phyloP scores from a whole-genome alignment of 2,888 invertebrate genomes.

The Dryomyza anilis region DNA sequence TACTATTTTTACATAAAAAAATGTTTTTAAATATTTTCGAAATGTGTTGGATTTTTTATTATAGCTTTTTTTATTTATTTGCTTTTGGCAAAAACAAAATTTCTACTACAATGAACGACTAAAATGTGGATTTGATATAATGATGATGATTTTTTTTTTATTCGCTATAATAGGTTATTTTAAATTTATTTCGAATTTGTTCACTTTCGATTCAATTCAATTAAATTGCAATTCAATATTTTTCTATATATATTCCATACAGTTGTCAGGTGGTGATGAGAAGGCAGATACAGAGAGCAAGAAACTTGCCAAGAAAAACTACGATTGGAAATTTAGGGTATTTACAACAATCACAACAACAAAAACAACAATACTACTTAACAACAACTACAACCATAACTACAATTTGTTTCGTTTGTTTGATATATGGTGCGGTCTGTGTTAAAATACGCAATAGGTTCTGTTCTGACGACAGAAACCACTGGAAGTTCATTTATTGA shows the following conservation, averaged over 20 bases:
- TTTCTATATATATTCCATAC: conserved; percentile 1
- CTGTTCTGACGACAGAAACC: too few species aligned
- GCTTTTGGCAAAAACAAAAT: conserved; percentile 14
- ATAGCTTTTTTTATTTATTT: too few species aligned
- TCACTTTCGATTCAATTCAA: neutral
- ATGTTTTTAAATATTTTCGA: too few species aligned
- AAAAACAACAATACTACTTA: conserved; percentile 13
- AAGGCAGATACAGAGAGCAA: conserved; percentile 50
- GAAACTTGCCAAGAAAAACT: conserved; percentile 61
- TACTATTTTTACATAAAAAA: too few species aligned
- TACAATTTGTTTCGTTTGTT: neutral
- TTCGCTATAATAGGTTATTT: too few species aligned
- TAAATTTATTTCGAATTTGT: too few species aligned
- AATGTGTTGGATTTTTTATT: too few species aligned
- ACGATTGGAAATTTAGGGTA: conserved; percentile 67
- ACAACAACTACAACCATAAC: neutral
- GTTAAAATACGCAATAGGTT: too few species aligned
- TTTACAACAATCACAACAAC: too few species aligned
- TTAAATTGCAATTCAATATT: neutral
- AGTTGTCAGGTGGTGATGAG: conserved; percentile 60
- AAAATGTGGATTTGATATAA: conserved; percentile 6
- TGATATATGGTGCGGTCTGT: too few species aligned
- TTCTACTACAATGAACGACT: conserved; percentile 11
- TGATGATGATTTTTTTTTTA: neutral
- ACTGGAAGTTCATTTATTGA: too few species aligned